These are phyloP conservation scores for Hypena proboscidalis DNA, from an alignment of 2,888 invertebrate species.

Conservation along the genomic window DNA sequence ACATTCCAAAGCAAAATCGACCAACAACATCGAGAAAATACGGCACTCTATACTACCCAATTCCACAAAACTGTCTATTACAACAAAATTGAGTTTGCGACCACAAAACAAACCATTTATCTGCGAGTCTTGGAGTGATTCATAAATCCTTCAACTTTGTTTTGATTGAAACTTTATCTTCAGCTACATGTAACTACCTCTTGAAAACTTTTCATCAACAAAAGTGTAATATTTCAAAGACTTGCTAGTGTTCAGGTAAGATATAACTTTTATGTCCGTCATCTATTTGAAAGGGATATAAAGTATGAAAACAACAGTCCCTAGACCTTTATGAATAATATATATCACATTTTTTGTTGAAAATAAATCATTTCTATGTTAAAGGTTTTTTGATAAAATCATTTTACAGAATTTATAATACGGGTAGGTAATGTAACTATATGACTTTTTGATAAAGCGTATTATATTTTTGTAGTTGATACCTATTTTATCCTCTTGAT, in stretches of 20 bases:
- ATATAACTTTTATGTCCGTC: conserved; percentile 6
- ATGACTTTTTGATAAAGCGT: too few relatives aligned
- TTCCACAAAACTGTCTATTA: neutral
- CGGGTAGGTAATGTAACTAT: too few relatives aligned
- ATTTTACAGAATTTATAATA: too few relatives aligned
- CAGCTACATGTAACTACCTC: neutral
- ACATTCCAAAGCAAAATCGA: too few relatives aligned
- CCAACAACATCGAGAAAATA: too few relatives aligned
- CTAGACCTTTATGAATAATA: too few relatives aligned
- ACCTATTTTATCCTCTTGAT: too few relatives aligned
- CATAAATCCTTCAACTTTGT: conserved; percentile 8
- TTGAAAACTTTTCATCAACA: conserved; percentile 11
- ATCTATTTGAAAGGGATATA: conserved; percentile 14
- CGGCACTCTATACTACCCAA: neutral
- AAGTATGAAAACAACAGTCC: too few relatives aligned
- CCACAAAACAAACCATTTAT: conserved; percentile 4
- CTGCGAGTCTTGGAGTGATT: neutral
- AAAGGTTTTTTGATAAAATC: too few relatives aligned
- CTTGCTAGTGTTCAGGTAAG: conserved; percentile 1
- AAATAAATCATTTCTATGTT: too few relatives aligned
- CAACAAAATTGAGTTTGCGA: neutral
- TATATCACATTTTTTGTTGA: too few relatives aligned
- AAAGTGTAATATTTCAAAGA: conserved; percentile 3
- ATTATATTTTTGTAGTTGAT: too few relatives aligned
- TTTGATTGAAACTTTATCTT: conserved; percentile 17